Conservation (phyloP, 2,113 vertebrate species). For the Puffinus mauretanicus region DNA sequence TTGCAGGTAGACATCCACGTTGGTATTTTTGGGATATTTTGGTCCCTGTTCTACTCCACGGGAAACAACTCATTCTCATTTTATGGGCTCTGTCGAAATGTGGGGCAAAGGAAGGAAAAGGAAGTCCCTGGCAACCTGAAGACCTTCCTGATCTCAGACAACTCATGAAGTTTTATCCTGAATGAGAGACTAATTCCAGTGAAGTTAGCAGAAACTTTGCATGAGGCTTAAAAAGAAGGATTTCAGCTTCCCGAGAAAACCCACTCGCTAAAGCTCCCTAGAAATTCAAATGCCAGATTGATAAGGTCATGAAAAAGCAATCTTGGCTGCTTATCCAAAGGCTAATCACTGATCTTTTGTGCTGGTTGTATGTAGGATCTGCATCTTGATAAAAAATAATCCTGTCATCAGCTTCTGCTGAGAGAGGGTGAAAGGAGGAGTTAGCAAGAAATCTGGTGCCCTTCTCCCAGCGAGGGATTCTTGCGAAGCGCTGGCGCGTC, state of each 20-base stretch:
- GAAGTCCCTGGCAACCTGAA: background rate
- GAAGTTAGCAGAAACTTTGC: background rate
- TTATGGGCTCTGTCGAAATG: background rate
- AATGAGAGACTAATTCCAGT: background rate
- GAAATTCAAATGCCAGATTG: slow-evolving; percentile 57
- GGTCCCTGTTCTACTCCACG: background rate
- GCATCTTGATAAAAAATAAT: slow-evolving; percentile 56
- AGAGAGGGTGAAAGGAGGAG: slow-evolving; percentile 25
- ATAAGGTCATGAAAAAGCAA: slow-evolving; percentile 51
- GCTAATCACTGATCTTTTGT: slow-evolving; percentile 59
- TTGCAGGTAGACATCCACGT: background rate
- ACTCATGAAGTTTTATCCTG: background rate
- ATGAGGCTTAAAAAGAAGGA: background rate
- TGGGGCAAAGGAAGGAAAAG: slow-evolving; percentile 3
- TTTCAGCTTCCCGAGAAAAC: background rate
- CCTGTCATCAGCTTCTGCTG: slow-evolving; percentile 43
- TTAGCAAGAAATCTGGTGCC: slow-evolving; percentile 54
- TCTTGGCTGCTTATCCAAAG: slow-evolving; percentile 55
- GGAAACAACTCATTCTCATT: background rate
- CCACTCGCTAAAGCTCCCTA: background rate
- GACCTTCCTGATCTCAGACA: background rate
- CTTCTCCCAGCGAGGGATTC: background rate
- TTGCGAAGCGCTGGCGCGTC: fast-evolving
- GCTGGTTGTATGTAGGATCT: slow-evolving; percentile 31
- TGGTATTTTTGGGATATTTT: too few species aligned